Evolutionary conservation across 2,888 invertebrate species (phyloP).

Genomic region (Drosophila sordidapex): DNA sequence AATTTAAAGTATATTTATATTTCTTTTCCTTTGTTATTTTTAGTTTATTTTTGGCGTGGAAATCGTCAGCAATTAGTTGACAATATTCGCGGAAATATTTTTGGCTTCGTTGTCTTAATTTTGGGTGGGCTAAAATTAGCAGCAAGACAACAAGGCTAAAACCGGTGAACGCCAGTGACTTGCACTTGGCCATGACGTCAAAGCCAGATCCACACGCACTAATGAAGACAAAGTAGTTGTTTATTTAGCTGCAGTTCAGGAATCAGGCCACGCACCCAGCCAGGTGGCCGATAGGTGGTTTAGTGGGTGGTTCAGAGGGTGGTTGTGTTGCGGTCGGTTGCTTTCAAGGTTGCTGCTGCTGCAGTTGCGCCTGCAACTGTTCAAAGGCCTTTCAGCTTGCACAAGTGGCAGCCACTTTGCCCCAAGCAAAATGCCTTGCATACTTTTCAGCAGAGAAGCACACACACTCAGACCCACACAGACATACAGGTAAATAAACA

Average conservation of each 20-base stretch:
- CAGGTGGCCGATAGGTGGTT: not conserved
- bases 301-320: not conserved
- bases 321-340: not conserved
- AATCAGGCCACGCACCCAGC: conserved; percentile 4
- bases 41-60: conserved; percentile 51
- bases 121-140: conserved; percentile 61
- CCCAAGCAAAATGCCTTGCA: conserved; percentile 53
- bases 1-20: not conserved
- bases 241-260: conserved; percentile 42
- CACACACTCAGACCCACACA: not conserved
- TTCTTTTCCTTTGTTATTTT: conserved; percentile 1
- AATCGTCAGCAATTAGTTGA: conserved; percentile 39
- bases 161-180: conserved; percentile 37
- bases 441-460: conserved; percentile 54
- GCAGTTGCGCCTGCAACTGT: conserved; percentile 23
- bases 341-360: conserved; percentile 50
- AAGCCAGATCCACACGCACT: conserved; percentile 42
- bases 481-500: conserved; percentile 1
- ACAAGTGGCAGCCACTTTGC: conserved; percentile 45
- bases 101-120: conserved; percentile 41
- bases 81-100: conserved; percentile 49
- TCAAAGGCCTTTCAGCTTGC: conserved; percentile 26
- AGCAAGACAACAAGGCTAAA: conserved; percentile 26
- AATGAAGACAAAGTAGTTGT: conserved; percentile 70
- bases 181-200: conserved; percentile 65